A percentile compares a stretch with the other conserved stretches of the same genome.
These are phyloP conservation scores for Lepisosteus oculatus DNA, from an alignment of 2,113 vertebrate species.

Conservation along the genomic window DNA sequence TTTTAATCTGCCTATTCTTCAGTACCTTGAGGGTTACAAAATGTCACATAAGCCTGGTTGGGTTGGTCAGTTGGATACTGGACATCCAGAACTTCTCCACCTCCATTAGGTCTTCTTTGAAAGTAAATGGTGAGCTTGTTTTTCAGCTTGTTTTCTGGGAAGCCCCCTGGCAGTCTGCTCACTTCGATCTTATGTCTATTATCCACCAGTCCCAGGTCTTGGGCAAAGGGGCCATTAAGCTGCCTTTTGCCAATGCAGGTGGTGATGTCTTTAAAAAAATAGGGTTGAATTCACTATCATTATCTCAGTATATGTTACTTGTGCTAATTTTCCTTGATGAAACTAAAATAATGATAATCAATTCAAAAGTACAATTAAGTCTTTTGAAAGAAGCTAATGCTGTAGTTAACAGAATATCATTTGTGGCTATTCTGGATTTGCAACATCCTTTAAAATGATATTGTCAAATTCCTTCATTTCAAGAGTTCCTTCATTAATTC, in stretches of 20 bases:
- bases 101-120: conserved; percentile 39
- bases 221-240: not conserved
- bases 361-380: no score
- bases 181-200: conserved; percentile 36
- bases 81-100: conserved; percentile 42
- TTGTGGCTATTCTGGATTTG: no score
- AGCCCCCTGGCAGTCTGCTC: conserved; percentile 31
- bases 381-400: no score
- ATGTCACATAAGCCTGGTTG: conserved; percentile 40
- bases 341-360: no score
- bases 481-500: no score
- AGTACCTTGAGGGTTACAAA: conserved; percentile 36
- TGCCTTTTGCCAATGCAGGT: conserved; percentile 12
- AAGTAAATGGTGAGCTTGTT: conserved; percentile 52
- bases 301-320: no score
- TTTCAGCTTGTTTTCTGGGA: conserved; percentile 36
- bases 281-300: no score
- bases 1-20: not conserved
- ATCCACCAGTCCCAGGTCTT: conserved; percentile 11
- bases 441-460: no score
- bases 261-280: conserved; percentile 15
- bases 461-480: no score
- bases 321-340: no score
- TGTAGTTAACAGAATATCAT: no score
- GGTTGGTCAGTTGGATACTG: conserved; percentile 35